Percentiles rank a stretch among this genome's conserved stretches.
Conservation (phyloP, 2,113 vertebrate species). For the Gopherus flavomarginatus region DNA sequence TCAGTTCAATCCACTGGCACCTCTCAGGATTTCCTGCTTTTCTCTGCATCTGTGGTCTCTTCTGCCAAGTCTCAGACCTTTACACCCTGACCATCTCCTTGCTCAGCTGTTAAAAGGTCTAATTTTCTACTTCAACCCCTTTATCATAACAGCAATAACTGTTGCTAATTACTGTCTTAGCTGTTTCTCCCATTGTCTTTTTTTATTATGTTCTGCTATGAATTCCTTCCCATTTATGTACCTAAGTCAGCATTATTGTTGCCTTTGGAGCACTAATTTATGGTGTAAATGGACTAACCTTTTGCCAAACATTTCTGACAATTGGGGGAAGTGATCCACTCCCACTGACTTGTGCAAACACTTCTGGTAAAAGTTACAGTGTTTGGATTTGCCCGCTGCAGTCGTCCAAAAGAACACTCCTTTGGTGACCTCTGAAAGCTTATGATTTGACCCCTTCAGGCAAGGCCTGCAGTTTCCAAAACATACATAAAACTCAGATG, state of each 20-base stretch:
- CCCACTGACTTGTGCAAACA: constrained; percentile 26
- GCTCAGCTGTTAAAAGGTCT: neutral
- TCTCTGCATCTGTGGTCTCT: neutral
- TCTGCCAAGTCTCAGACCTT: neutral
- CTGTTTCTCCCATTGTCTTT: neutral
- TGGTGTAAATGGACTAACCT: neutral
- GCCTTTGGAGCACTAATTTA: constrained; percentile 26
- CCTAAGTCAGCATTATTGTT: constrained; percentile 31
- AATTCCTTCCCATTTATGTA: neutral
- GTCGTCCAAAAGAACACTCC: neutral
- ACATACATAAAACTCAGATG: neutral
- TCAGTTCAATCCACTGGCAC: neutral
- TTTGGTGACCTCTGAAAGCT: constrained; percentile 8
- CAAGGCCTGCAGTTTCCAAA: neutral
- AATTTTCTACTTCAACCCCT: constrained; percentile 46
- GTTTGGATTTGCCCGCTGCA: neutral
- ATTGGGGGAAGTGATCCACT: constrained; percentile 66
- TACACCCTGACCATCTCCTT: neutral
- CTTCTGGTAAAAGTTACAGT: constrained; percentile 18
- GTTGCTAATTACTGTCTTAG: neutral
- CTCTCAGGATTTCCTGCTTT: constrained; percentile 4
- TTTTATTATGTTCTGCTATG: neutral
- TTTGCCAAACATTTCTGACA: constrained; percentile 58
- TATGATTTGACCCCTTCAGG: neutral
- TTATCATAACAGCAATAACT: neutral